These are phyloP conservation scores for Deroplatys truncata DNA, from an alignment of 2,888 invertebrate species.

Conservation along the genomic window DNA sequence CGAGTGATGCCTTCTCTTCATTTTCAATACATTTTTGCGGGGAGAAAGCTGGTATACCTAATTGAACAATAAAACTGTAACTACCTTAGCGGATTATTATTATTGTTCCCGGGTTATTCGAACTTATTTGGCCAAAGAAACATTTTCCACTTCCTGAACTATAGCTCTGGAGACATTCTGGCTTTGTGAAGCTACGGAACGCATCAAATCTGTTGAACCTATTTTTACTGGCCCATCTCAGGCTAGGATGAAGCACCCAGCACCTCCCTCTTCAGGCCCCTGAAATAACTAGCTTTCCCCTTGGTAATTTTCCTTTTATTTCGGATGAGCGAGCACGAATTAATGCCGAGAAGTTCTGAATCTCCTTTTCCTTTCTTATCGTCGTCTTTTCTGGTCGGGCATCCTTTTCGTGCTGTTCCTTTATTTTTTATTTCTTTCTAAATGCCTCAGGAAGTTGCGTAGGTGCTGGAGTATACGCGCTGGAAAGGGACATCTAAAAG, in stretches of 20 bases:
- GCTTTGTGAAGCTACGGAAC: background rate
- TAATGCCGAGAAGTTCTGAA: background rate
- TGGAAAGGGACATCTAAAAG: background rate
- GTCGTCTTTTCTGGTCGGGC: background rate
- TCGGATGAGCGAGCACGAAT: background rate
- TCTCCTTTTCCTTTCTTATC: background rate
- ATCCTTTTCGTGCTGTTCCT: background rate
- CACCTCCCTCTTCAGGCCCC: background rate
- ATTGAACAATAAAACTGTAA: no score
- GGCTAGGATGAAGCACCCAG: background rate
- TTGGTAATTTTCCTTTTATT: slow-evolving; percentile 1
- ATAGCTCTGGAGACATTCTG: no score
- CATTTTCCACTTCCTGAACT: no score
- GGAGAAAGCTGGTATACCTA: no score
- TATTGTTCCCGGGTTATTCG: no score
- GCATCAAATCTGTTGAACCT: background rate
- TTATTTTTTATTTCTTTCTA: background rate
- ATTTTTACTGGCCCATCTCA: background rate
- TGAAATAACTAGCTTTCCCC: background rate
- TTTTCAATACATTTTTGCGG: no score
- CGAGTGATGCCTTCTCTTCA: no score
- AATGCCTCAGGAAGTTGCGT: background rate
- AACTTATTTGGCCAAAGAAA: no score
- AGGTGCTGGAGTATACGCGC: background rate
- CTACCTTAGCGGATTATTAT: no score